phyloP scores from a whole-genome alignment of 2,113 vertebrate species.

The Zootoca vivipara region DNA sequence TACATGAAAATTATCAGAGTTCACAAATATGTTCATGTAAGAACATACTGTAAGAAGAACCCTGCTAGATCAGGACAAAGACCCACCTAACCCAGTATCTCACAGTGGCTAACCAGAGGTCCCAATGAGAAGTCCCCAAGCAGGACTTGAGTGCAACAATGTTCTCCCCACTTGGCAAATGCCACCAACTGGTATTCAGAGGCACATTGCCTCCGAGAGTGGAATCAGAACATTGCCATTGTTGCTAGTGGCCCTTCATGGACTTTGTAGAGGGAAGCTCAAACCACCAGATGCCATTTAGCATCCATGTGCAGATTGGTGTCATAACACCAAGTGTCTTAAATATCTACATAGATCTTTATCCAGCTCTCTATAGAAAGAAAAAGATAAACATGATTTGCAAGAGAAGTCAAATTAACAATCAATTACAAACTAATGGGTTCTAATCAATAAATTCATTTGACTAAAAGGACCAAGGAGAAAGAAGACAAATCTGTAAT shows the following conservation, averaged over 20 bases:
- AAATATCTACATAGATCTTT: constrained; percentile 64
- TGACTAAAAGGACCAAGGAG: constrained; percentile 68
- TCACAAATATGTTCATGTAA: not conserved
- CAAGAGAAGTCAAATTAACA: constrained; percentile 79
- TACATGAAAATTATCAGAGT: not conserved
- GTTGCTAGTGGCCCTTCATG: no score
- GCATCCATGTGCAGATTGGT: constrained; percentile 24
- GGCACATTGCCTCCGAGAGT: no score
- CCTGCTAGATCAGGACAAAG: no score
- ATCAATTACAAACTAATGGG: constrained; percentile 77
- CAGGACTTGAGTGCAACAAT: no score
- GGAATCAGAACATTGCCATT: no score
- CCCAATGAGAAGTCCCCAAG: no score
- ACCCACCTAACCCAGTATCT: no score
- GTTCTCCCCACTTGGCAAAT: no score
- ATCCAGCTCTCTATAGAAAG: not conserved
- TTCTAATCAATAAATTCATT: constrained; percentile 76
- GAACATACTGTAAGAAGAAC: no score
- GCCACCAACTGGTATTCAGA: no score
- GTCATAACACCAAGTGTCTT: constrained; percentile 52
- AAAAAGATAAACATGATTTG: constrained; percentile 77
- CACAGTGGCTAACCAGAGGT: no score
- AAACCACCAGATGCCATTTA: constrained; percentile 31
- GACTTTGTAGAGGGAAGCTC: constrained; percentile 12
- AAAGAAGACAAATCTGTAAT: constrained; percentile 44